Evolutionary conservation across 2,113 vertebrate genomes (phyloP).

Genomic region (Odontesthes bonariensis): DNA sequence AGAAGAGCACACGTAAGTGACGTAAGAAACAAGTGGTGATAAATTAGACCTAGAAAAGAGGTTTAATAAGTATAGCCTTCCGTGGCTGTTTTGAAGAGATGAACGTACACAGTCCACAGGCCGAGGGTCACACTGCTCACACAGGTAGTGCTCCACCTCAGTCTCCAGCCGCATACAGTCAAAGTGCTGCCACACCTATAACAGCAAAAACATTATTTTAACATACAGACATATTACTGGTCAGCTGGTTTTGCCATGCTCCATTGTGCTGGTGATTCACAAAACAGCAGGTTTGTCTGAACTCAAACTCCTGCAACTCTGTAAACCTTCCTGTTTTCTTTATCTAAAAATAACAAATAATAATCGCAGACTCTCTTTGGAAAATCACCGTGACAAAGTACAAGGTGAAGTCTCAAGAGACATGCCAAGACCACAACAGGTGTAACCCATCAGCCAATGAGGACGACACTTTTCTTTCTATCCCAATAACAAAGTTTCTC

Average conservation of each 20-base stretch:
- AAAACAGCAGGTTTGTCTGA: slow-evolving; percentile 14
- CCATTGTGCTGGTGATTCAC: neutral
- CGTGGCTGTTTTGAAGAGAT: neutral
- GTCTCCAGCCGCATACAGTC: slow-evolving; percentile 96
- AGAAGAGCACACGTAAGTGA: slow-evolving; percentile 24
- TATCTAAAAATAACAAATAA: slow-evolving; percentile 43
- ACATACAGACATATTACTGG: neutral
- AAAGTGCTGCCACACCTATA: slow-evolving; percentile 98
- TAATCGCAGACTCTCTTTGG: slow-evolving; percentile 23
- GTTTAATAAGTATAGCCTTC: neutral
- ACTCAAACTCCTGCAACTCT: slow-evolving; percentile 20
- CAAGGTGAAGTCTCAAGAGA: slow-evolving; percentile 24
- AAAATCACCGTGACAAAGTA: slow-evolving; percentile 35
- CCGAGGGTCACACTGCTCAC: slow-evolving; percentile 95
- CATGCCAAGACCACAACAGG: slow-evolving; percentile 1
- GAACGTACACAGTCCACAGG: slow-evolving; percentile 89
- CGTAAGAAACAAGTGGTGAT: neutral
- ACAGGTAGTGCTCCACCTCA: slow-evolving; percentile 96
- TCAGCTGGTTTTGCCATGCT: neutral
- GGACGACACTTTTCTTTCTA: neutral
- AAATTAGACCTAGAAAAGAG: neutral
- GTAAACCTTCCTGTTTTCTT: slow-evolving; percentile 25
- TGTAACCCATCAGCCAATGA: slow-evolving; percentile 11
- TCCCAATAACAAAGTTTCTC: neutral
- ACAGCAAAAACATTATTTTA: neutral